Conservation (phyloP, 2,888 invertebrate species). For the Torymus auratus region DNA sequence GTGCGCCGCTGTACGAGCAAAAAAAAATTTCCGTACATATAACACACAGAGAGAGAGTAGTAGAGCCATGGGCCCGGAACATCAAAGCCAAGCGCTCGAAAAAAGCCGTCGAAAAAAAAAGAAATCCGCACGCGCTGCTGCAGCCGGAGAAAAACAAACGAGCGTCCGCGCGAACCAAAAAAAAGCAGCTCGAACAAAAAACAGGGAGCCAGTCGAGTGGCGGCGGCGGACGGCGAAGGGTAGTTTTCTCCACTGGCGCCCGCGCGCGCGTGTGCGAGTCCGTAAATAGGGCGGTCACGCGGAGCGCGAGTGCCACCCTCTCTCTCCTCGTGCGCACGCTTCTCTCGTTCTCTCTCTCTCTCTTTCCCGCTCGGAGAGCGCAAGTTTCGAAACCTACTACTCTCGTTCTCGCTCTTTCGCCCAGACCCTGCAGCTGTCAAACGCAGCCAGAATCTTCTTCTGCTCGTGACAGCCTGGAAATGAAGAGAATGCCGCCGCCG, state of each 20-base stretch:
- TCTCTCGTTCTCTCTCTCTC: constrained; percentile 39
- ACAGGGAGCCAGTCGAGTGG: constrained; percentile 53
- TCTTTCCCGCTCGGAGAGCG: constrained; percentile 62
- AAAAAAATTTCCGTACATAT: too few relatives aligned
- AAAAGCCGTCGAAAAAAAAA: constrained; percentile 34
- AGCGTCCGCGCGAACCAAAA: constrained; percentile 19
- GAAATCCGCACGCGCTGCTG: not conserved
- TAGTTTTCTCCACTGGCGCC: constrained; percentile 44
- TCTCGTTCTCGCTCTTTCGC: constrained; percentile 58
- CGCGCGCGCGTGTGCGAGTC: constrained; percentile 11
- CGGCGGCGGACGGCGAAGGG: constrained; percentile 51
- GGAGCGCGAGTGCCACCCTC: constrained; percentile 56
- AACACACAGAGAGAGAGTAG: too few relatives aligned
- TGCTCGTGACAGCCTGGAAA: constrained; percentile 77
- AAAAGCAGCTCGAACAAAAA: constrained; percentile 20
- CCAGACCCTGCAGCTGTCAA: constrained; percentile 72
- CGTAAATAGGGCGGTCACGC: constrained; percentile 56
- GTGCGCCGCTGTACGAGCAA: too few relatives aligned
- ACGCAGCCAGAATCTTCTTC: constrained; percentile 75
- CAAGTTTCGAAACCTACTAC: constrained; percentile 65
- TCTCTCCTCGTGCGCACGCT: constrained; percentile 55
- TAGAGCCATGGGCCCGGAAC: not conserved
- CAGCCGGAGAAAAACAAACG: constrained; percentile 41
- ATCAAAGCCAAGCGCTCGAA: constrained; percentile 49
- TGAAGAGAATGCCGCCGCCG: constrained; percentile 73